Percentiles rank a stretch among this genome's conserved stretches.
Evolutionary conservation across 1,140 invertebrate genomes (phyloP).

Genomic region (Steinernema khuongi): DNA sequence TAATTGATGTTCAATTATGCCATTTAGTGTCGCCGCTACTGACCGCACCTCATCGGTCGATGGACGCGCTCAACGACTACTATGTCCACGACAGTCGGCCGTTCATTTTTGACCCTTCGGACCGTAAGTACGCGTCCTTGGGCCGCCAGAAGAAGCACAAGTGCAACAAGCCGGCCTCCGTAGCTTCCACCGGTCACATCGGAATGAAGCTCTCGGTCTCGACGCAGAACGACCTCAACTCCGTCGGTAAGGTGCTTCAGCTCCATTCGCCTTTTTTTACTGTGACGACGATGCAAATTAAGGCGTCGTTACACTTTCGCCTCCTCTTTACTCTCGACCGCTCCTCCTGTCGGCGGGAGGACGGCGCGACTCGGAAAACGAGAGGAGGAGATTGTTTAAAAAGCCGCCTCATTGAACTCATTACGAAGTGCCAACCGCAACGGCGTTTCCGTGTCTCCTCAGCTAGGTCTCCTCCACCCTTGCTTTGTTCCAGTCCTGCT

Average conservation of each 20-base stretch:
- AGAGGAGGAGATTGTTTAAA: not conserved
- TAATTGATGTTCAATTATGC: conserved; percentile 12
- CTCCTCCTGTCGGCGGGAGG: not conserved
- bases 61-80: conserved; percentile 6
- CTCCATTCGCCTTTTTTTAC: not conserved
- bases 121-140: not conserved
- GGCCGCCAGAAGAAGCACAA: conserved; percentile 3
- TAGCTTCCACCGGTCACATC: not conserved
- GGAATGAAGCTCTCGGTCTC: not conserved
- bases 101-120: not conserved
- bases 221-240: conserved; percentile 7
- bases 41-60: not conserved
- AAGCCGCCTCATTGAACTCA: not conserved
- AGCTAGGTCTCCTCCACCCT: not conserved
- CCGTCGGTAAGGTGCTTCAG: not conserved
- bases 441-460: not conserved
- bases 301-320: not conserved
- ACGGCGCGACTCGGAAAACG: not conserved
- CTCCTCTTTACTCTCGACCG: not conserved
- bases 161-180: conserved; percentile 1
- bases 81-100: conserved; percentile 4
- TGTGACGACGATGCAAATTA: not conserved
- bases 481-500: not conserved
- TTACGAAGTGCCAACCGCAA: not conserved
- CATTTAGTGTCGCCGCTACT: conserved; percentile 5